Base-by-base conservation (phyloP, 1,140 invertebrate species). In the Anagrus nilaparvatae region DNA sequence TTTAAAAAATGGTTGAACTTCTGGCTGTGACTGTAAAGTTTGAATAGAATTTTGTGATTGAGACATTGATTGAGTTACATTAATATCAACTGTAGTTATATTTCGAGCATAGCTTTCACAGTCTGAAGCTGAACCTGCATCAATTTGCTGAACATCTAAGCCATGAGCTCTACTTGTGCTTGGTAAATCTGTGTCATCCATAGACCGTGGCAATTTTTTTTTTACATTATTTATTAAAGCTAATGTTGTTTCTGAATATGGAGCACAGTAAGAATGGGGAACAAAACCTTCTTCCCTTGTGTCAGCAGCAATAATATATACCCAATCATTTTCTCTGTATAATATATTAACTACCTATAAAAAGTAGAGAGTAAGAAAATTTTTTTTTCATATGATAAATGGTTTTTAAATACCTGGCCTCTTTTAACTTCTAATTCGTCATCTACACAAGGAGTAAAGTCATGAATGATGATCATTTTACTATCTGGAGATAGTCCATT, bases 261-360 rank as follows among this genome's bases (percentile, higher is more conserved):
- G 85, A 1, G 86, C 84, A 64, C 88, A 92, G 61, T 94, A 94
- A 0, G 88, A 91, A 58, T 91, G 84, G 8, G 92, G 92, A 50
- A 96, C 92, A 55, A 95, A 97, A 2, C 92, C 92, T 67, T 95
- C 90, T 60, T 85, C 78, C 40, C 86, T 70, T 20, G 84, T 85
- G 44, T 88, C 84, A 33, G 88, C 84, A 2, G 86, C 81, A 58
- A 94, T 91, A 0, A 95, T 88, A 70, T 95, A 95, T 1, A 93
- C 87, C 92, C 92, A 96, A 56, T 95, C 92, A 60, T 95, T 94
- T 61, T 96, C 91, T 53, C 89, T 73, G 62, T 96, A 96, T 40
- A 96, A 65, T 39, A 94, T 81, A 69, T 92, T 92, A 1, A 94
- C 89, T 52, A 92, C 78, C 74, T 85, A 60, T 12, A 44, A 30